phyloP scores from a whole-genome alignment of 92 coral and sea anemone genomes.

The Palythoa caribaeorum region DNA sequence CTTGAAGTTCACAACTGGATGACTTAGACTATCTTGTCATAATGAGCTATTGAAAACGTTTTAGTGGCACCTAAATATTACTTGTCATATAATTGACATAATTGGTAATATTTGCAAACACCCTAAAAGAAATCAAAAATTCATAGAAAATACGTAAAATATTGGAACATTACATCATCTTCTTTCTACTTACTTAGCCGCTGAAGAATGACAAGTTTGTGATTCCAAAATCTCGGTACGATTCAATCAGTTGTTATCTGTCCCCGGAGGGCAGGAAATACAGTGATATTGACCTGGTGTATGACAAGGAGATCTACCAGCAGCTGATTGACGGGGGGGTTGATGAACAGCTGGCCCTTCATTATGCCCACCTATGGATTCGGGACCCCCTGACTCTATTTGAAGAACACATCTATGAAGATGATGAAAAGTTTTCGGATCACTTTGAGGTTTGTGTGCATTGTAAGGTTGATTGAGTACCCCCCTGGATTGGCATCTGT shows the following conservation, averaged over 20 bases:
- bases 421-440: constrained; percentile 85
- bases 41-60: no score
- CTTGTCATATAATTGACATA: no score
- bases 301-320: constrained; percentile 84
- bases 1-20: no score
- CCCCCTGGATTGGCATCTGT: neutral
- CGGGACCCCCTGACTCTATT: constrained; percentile 95
- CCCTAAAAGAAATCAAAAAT: neutral
- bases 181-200: constrained; percentile 61
- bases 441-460: constrained; percentile 86
- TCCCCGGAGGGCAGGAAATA: constrained; percentile 91
- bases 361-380: constrained; percentile 93
- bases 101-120: no score
- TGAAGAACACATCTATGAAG: constrained; percentile 87
- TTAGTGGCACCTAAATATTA: no score
- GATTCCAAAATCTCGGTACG: constrained; percentile 96
- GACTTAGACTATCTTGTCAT: no score
- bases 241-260: constrained; percentile 93
- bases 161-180: neutral
- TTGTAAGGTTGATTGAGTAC: neutral
- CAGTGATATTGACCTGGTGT: constrained; percentile 83
- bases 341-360: constrained; percentile 90
- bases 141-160: neutral
- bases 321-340: constrained; percentile 87
- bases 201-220: constrained; percentile 85